A percentile compares a stretch with the other conserved stretches of the same genome.
These are phyloP conservation scores for Oxystoma pomonae DNA, from an alignment of 2,888 invertebrate species.

Conservation along the genomic window DNA sequence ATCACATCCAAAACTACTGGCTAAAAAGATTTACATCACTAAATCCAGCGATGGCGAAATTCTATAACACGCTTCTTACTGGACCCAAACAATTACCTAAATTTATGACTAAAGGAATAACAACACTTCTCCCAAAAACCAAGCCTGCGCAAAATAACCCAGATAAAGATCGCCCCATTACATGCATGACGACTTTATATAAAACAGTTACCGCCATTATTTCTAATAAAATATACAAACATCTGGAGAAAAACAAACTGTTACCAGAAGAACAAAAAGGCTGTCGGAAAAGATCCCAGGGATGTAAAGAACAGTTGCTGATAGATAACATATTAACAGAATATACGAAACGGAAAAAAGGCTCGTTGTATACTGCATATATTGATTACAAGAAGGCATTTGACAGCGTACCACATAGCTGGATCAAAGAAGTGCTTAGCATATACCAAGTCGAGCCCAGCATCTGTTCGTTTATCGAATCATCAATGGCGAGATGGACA, in stretches of 20 bases:
- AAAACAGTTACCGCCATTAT: background rate
- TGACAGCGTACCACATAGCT: too few species aligned
- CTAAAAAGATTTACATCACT: background rate
- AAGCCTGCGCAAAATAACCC: background rate
- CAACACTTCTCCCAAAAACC: background rate
- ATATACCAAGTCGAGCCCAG: too few species aligned
- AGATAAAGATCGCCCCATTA: background rate
- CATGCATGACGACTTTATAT: background rate
- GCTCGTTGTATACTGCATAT: too few species aligned
- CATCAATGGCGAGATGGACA: too few species aligned
- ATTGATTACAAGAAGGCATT: too few species aligned
- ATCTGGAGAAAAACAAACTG: background rate
- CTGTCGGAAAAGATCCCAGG: background rate
- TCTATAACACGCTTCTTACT: background rate
- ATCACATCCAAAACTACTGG: constrained; percentile 1
- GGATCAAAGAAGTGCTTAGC: too few species aligned
- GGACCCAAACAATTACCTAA: background rate
- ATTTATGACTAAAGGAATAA: background rate
- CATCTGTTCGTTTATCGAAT: too few species aligned
- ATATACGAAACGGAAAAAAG: too few species aligned
- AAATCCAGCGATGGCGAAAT: background rate
- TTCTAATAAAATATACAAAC: background rate
- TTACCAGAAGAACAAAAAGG: constrained; percentile 8
- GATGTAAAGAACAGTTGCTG: background rate
- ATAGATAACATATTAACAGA: too few species aligned